Conservation (phyloP, 2,113 vertebrate genomes). For the Malurus alboscapulatus region DNA sequence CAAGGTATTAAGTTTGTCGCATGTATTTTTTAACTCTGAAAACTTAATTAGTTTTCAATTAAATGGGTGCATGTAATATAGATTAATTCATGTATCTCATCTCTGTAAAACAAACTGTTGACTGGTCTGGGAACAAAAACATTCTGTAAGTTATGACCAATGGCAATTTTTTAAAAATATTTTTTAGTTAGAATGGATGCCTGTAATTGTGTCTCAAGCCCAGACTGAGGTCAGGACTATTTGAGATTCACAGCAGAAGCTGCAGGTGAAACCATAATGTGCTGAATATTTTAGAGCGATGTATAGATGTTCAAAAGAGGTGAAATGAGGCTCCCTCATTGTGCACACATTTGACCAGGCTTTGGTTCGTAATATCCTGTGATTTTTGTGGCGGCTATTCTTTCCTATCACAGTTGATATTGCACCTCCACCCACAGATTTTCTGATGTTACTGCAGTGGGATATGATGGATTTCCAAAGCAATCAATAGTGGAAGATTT, state of each 20-base stretch:
- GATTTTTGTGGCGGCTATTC: neutral
- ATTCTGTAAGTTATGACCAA: neutral
- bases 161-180: neutral
- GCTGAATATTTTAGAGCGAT: neutral
- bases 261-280: neutral
- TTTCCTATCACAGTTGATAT: neutral
- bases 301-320: neutral
- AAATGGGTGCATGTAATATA: neutral
- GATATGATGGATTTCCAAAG: neutral
- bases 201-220: neutral
- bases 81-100: neutral
- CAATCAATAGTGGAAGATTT: neutral
- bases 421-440: neutral
- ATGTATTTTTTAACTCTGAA: neutral
- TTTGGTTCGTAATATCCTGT: neutral
- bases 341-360: neutral
- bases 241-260: neutral
- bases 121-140: neutral
- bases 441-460: neutral
- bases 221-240: neutral
- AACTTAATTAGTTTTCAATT: neutral
- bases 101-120: neutral
- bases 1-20: neutral
- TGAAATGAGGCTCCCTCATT: neutral
- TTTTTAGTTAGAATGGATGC: neutral